Evolutionary conservation across 2,797 vertebrate genomes (phyloP).

Genomic region (Vultur gryphus): DNA sequence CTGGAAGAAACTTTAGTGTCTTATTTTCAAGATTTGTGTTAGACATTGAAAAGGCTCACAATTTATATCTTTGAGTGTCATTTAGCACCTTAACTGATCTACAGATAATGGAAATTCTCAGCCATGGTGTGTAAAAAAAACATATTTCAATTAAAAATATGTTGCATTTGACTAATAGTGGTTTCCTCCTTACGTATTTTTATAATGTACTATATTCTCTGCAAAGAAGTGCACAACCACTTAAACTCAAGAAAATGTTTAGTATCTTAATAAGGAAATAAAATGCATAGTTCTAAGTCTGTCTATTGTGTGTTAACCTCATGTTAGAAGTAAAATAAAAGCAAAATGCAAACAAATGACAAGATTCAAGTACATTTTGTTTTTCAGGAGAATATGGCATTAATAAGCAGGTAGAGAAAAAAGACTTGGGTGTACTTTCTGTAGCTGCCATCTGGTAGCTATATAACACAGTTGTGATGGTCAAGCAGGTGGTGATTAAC

Average conservation of each 20-base stretch:
- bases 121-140: not conserved
- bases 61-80: not conserved
- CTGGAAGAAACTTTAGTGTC: not conserved
- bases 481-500: slow-evolving; percentile 21
- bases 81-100: not conserved
- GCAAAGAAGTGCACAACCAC: not conserved
- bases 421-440: not conserved
- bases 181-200: not conserved
- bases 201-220: not conserved
- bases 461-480: not conserved
- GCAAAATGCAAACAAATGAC: not conserved
- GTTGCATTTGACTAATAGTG: not conserved
- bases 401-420: not conserved
- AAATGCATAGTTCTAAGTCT: not conserved
- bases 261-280: not conserved
- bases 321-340: not conserved
- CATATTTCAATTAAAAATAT: not conserved
- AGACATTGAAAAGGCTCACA: not conserved
- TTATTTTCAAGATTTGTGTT: not conserved
- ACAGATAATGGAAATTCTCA: not conserved
- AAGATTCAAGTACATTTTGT: not conserved
- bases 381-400: not conserved
- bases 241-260: not conserved
- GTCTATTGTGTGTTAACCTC: not conserved
- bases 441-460: slow-evolving; percentile 4